Conservation (phyloP, 2,888 invertebrate species). For the Meloe dianella region DNA sequence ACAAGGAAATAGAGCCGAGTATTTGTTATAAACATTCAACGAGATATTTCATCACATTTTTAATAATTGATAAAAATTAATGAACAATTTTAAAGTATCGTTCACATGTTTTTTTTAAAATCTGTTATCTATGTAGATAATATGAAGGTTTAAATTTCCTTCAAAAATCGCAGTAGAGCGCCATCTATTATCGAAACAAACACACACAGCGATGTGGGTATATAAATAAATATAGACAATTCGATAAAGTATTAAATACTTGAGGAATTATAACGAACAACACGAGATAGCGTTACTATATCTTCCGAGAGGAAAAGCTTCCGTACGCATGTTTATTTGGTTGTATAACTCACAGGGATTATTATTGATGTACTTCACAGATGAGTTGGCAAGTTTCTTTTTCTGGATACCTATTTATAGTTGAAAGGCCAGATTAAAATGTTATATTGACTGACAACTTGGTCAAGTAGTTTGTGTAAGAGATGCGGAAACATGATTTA, state of each 20-base stretch:
- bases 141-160: background rate
- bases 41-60: background rate
- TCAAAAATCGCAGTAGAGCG: background rate
- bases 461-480: background rate
- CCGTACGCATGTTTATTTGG: background rate
- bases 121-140: background rate
- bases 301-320: background rate
- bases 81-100: too few relatives aligned
- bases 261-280: background rate
- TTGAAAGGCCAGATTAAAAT: too few relatives aligned
- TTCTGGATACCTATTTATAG: too few relatives aligned
- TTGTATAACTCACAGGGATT: background rate
- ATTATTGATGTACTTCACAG: too few relatives aligned
- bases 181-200: background rate
- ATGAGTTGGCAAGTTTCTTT: too few relatives aligned
- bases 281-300: background rate
- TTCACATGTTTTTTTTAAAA: background rate
- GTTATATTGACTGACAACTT: background rate
- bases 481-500: background rate
- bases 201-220: background rate
- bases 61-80: background rate
- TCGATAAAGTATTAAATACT: too few relatives aligned
- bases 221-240: background rate
- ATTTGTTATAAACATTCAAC: background rate
- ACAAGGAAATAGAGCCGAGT: background rate